phyloP scores from a whole-genome alignment of 2,888 invertebrate genomes.

The Nebria salina region DNA sequence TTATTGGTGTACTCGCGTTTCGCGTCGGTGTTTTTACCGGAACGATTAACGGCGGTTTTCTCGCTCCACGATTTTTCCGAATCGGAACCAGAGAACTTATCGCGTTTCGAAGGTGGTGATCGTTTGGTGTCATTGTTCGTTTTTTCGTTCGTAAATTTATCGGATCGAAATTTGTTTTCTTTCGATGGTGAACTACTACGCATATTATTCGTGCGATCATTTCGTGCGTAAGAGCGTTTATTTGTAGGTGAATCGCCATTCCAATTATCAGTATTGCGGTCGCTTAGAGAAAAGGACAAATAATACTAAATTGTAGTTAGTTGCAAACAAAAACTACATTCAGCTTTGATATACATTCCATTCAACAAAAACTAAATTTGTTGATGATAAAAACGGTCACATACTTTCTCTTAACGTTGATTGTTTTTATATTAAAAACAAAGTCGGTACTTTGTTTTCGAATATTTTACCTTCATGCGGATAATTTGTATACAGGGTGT shows the following conservation, averaged over 20 bases:
- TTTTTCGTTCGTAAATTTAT: slow-evolving; percentile 7
- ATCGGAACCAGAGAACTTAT: slow-evolving; percentile 25
- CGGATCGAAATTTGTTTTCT: slow-evolving; percentile 15
- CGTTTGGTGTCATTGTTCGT: slow-evolving; percentile 11
- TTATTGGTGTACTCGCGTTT: slow-evolving; percentile 21
- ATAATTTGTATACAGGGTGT: no score
- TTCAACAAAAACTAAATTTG: background rate
- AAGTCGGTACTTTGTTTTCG: no score
- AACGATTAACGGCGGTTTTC: slow-evolving; percentile 14
- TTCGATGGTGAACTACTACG: background rate
- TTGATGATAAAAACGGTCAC: background rate
- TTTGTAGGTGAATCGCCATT: slow-evolving; percentile 40
- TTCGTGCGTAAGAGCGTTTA: slow-evolving; percentile 25
- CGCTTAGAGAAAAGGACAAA: background rate
- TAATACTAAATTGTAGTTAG: background rate
- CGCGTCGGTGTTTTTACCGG: slow-evolving; percentile 17
- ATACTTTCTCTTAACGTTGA: background rate
- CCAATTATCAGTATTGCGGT: slow-evolving; percentile 26
- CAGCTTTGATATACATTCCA: background rate
- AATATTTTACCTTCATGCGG: no score
- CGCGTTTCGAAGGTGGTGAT: slow-evolving; percentile 24
- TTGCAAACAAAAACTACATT: background rate
- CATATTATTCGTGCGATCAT: slow-evolving; percentile 3
- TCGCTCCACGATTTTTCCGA: slow-evolving; percentile 31
- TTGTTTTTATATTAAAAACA: background rate